A percentile compares a stretch with the other conserved stretches of the same genome.
Evolutionary conservation across 2,113 vertebrate species (phyloP).

Genomic region (Puffinus mauretanicus): DNA sequence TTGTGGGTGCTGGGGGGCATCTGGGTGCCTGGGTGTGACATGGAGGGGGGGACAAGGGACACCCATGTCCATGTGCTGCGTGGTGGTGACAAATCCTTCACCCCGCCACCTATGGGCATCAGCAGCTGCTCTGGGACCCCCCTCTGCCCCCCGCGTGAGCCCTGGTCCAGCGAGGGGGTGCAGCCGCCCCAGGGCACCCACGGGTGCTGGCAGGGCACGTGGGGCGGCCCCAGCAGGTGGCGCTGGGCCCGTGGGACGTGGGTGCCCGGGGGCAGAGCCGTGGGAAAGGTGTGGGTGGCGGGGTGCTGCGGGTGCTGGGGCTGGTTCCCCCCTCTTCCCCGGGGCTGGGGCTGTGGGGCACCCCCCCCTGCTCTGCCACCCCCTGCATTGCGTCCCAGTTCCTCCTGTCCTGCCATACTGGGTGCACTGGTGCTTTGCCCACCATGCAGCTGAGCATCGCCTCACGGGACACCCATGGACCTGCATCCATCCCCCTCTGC

Average conservation of each 20-base stretch:
- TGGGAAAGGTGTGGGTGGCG: not conserved
- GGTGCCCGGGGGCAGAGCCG: not conserved
- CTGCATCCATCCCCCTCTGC: not conserved
- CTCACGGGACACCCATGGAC: not conserved
- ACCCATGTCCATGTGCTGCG: not conserved
- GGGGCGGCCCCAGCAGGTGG: not conserved
- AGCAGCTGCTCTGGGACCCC: not conserved
- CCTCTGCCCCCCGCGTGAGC: no score
- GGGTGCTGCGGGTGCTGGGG: not conserved
- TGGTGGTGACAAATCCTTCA: not conserved
- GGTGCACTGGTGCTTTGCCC: not conserved
- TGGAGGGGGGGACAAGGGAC: not conserved
- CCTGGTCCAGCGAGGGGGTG: fast-evolving
- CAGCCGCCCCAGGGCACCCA: not conserved
- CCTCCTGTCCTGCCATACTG: not conserved
- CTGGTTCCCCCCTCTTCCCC: not conserved
- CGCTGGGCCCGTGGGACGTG: not conserved
- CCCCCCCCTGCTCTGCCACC: not conserved
- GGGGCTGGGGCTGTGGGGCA: not conserved
- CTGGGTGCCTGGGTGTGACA: not conserved
- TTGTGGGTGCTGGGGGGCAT: not conserved
- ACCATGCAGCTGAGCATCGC: fast-evolving
- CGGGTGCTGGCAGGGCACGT: not conserved
- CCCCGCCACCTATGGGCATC: not conserved
- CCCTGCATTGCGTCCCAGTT: not conserved